Base-by-base conservation (phyloP, 2,113 vertebrate genomes). In the Seriola quinqueradiata region DNA sequence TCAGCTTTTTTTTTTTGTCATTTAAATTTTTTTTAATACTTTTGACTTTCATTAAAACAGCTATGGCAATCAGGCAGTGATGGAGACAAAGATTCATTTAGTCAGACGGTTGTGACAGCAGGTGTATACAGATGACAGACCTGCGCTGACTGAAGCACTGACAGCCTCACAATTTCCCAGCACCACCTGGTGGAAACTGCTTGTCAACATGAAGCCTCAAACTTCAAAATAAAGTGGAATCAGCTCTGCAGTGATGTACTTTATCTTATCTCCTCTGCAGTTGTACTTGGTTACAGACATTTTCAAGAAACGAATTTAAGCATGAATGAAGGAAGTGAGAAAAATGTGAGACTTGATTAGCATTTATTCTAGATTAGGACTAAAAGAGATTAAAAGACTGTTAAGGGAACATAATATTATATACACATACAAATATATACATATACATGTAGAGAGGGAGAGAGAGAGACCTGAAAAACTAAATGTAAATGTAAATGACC, bases 121-220 rank as follows among this genome's bases (percentile, higher is more conserved):
- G 42, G 44, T 66, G 17, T 3, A 28, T 61, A 52, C 60, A 68
- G 65, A 58, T 68, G 40, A 21, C 8, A n/a, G 40, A 81, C 54
- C 70, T 67, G 50, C 38, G 36, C n/a, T 59, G 19, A n/a, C 40
- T 59, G 23, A 38, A 57, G 5, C 42, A 44, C 32, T 57, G 50
- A 57, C 52, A 25, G 8, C 34, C 52, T 28, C 36, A n/a, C 57
- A 42, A 71, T 71, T 71, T 71, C 52, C 69, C 54, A 83, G 83
- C 83, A 25, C 84, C 88, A 77, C 85, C 85, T 89, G 76, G 70
- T 90, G 85, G 89, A 76, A 38, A 61, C 48, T 63, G 38, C 9
- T 48, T 25, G 69, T 23, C 70, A 60, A 74, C 42, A 79, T 72
- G 23, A 77, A 42, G 55, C 28, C n/a, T 74, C 21, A 23, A 23